Evolutionary conservation across 53 echinoderm and acorn worm genomes (phyloP).

Genomic region (Echinometra lucunter): DNA sequence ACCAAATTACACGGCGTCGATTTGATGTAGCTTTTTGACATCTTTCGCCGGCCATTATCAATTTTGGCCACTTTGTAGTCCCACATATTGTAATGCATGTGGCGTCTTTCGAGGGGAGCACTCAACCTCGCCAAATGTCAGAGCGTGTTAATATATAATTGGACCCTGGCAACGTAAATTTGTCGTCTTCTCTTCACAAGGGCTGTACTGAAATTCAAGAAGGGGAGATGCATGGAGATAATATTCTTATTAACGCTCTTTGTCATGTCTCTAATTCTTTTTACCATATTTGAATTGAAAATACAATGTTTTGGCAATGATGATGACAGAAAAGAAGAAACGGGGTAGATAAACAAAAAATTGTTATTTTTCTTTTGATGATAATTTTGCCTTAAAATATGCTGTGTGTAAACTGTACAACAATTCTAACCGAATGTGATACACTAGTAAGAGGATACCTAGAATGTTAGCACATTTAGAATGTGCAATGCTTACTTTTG

Average conservation of each 20-base stretch:
- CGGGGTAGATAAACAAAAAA: no score
- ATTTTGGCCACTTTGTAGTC: slow-evolving; percentile 34
- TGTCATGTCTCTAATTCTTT: not conserved
- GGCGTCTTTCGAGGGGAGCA: not conserved
- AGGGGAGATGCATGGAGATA: not conserved
- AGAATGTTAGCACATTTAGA: no score
- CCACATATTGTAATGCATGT: slow-evolving; percentile 12
- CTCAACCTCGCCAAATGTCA: not conserved
- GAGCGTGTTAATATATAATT: slow-evolving; percentile 30
- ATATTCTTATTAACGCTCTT: not conserved
- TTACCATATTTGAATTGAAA: no score
- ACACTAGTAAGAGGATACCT: no score
- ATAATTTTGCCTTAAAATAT: no score
- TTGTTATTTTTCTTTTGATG: no score
- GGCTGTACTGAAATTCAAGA: not conserved
- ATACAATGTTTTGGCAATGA: no score
- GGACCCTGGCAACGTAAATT: slow-evolving; percentile 39
- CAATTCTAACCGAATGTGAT: no score
- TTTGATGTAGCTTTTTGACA: slow-evolving; percentile 66
- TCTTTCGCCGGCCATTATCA: slow-evolving; percentile 2
- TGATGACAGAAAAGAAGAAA: not conserved
- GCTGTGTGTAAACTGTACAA: no score
- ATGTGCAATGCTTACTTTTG: no score
- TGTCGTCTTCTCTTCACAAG: slow-evolving; percentile 24
- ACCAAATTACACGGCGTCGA: slow-evolving; percentile 67